A percentile compares a stretch with the other conserved stretches of the same genome.
Conservation (phyloP, 2,797 vertebrate species). For the Haliaeetus albicilla region DNA sequence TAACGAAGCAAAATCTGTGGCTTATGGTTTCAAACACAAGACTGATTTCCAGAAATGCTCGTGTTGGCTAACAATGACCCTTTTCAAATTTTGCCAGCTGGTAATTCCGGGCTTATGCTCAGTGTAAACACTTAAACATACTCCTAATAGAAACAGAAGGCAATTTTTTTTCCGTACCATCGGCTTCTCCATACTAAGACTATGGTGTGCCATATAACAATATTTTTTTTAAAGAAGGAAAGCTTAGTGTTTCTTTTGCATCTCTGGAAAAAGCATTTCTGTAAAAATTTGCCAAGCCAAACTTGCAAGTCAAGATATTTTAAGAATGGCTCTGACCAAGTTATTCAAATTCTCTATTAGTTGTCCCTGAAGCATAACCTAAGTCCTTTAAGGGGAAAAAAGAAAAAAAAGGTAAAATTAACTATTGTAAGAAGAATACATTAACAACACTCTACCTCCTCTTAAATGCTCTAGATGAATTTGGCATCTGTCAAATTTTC, state of each 20-base stretch:
- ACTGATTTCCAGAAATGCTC: conserved; percentile 33
- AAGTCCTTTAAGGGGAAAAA: not conserved
- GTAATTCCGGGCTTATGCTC: not conserved
- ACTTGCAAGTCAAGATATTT: conserved; percentile 13
- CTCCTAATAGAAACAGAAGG: not conserved
- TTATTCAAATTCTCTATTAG: not conserved
- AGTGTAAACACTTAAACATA: not conserved
- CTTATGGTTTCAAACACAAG: conserved; percentile 7
- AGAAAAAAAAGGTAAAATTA: not conserved
- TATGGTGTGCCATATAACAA: not conserved
- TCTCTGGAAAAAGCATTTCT: conserved; percentile 45
- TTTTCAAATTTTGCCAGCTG: conserved; percentile 31
- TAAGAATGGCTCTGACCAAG: not conserved
- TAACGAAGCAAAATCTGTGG: not conserved
- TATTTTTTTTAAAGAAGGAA: not conserved
- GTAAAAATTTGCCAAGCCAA: conserved; percentile 24
- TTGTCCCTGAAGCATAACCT: not conserved
- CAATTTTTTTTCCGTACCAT: not conserved
- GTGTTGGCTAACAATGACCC: not conserved
- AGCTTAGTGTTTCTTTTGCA: not conserved
- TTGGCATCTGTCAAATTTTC: not conserved
- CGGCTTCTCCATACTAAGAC: not conserved
- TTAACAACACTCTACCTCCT: conserved; percentile 21
- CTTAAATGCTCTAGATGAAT: conserved; percentile 1
- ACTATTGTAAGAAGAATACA: conserved; percentile 14